Evolutionary conservation across 2,888 invertebrate genomes (phyloP).

Genomic region (Heliconius sara): DNA sequence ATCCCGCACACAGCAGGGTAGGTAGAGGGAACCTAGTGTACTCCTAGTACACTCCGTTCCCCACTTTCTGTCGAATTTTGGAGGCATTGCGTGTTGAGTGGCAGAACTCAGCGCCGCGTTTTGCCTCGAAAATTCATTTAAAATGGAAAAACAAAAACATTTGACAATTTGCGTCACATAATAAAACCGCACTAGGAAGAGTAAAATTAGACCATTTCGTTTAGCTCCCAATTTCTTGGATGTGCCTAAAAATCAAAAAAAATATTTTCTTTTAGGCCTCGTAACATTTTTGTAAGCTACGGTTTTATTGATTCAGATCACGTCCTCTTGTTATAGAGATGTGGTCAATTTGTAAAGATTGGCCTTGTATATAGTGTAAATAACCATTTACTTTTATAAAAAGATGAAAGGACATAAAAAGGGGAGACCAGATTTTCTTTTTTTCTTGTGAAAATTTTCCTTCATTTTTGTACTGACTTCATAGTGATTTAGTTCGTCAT

Average conservation of each 20-base stretch:
- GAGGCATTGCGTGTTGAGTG: no score
- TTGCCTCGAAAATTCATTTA: no score
- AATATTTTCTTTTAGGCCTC: not conserved
- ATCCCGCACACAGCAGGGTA: no score
- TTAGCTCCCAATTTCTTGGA: not conserved
- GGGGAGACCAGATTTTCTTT: not conserved
- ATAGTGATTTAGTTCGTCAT: not conserved
- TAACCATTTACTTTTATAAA: slow-evolving; percentile 15
- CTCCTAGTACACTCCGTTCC: no score
- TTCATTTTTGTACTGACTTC: not conserved
- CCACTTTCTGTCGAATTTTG: no score
- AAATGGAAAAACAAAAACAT: not conserved
- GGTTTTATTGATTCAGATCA: not conserved
- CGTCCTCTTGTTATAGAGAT: slow-evolving; percentile 8
- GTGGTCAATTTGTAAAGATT: slow-evolving; percentile 19
- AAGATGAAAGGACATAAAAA: not conserved
- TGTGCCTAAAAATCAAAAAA: not conserved
- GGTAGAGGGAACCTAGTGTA: no score
- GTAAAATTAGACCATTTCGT: no score
- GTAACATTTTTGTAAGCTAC: not conserved
- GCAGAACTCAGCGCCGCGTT: no score
- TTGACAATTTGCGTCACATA: no score
- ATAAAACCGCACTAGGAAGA: no score
- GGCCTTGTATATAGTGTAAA: slow-evolving; percentile 14
- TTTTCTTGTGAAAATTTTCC: not conserved